Evolutionary conservation across 1,140 invertebrate genomes (phyloP).

Genomic region (Hirudo medicinalis): DNA sequence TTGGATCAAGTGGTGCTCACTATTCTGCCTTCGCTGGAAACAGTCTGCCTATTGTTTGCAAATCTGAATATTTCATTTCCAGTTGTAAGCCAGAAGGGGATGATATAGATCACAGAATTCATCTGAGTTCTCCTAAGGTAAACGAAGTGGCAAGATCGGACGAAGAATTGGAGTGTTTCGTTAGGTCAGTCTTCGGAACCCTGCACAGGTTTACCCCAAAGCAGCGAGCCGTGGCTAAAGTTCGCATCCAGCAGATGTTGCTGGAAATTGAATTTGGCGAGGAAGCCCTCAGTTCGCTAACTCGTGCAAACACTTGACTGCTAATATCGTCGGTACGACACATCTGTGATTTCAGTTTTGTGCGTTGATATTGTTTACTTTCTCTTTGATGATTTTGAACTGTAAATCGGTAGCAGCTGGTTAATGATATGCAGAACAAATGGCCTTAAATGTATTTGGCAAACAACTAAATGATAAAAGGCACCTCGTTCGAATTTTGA

Average conservation of each 20-base stretch:
- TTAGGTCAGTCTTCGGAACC: slow-evolving; percentile 1
- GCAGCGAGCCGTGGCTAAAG: slow-evolving; percentile 5
- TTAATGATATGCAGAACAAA: too few species aligned
- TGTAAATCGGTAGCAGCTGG: too few species aligned
- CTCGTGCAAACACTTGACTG: background rate
- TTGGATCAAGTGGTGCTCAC: background rate
- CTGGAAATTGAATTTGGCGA: slow-evolving; percentile 10
- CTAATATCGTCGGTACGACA: background rate
- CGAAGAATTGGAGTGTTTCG: slow-evolving; percentile 8
- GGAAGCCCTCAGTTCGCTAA: background rate
- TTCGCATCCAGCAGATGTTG: slow-evolving; percentile 1
- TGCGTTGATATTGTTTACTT: too few species aligned
- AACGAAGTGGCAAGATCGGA: background rate
- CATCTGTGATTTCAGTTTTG: too few species aligned
- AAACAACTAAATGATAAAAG: too few species aligned
- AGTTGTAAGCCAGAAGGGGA: background rate
- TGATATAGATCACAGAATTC: background rate
- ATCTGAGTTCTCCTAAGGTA: too few species aligned
- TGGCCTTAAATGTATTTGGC: too few species aligned
- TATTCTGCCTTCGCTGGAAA: slow-evolving; percentile 5
- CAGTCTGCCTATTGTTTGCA: background rate
- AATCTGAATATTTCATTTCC: background rate
- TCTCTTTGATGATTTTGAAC: too few species aligned
- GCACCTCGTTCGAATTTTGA: too few species aligned
- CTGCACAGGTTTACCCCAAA: slow-evolving; percentile 5